These are phyloP conservation scores for Embiotoca jacksoni DNA, from an alignment of 2,113 vertebrate species.

Conservation along the genomic window DNA sequence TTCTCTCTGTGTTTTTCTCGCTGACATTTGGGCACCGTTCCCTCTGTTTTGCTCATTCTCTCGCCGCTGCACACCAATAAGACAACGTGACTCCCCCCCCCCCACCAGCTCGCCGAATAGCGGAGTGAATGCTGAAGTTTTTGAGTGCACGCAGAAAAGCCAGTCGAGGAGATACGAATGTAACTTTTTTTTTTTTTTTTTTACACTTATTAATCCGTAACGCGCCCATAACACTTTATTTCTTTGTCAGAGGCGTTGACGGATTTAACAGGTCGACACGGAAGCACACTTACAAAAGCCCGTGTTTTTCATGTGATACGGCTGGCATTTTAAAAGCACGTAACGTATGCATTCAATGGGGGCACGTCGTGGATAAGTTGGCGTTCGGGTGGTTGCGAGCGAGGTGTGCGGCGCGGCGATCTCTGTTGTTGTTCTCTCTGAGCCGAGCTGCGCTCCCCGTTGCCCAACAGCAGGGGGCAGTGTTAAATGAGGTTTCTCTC, in stretches of 20 bases:
- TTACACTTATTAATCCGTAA: conserved; percentile 44
- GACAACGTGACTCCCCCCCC: conserved; percentile 25
- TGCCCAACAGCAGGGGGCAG: conserved; percentile 81
- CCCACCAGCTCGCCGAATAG: conserved; percentile 51
- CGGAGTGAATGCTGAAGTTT: conserved; percentile 37
- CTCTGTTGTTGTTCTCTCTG: neutral
- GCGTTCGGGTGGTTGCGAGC: conserved; percentile 27
- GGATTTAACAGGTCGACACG: conserved; percentile 46
- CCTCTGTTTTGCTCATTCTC: neutral
- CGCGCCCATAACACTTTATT: conserved; percentile 34
- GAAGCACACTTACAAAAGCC: conserved; percentile 32
- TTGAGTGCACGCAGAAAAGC: conserved; percentile 23
- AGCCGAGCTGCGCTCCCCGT: conserved; percentile 31
- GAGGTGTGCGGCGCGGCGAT: conserved; percentile 1
- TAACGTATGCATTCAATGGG: conserved; percentile 59
- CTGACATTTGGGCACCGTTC: conserved; percentile 32
- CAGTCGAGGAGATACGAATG: conserved; percentile 39
- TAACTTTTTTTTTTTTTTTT: conserved; percentile 6
- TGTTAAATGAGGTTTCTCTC: conserved; percentile 77
- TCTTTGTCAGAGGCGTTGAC: conserved; percentile 43
- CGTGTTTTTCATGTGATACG: conserved; percentile 51
- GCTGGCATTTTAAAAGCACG: conserved; percentile 61
- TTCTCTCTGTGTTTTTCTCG: conserved; percentile 53
- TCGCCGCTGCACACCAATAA: neutral
- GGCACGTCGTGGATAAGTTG: conserved; percentile 69